Conservation (phyloP, 1,140 invertebrate genomes). For the Leptinotarsa defecta region DNA sequence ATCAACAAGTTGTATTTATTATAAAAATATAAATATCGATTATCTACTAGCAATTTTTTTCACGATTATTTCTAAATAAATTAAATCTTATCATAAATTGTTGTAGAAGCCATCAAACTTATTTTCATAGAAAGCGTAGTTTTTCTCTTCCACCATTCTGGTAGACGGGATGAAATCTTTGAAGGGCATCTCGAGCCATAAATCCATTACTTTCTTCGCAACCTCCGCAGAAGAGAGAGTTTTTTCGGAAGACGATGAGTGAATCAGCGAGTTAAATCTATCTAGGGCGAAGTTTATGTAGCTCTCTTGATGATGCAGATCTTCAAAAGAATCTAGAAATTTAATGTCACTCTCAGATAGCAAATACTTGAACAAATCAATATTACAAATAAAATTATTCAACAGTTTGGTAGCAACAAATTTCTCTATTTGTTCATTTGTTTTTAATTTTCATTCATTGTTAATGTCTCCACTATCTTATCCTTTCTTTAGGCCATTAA, state of each 20-base stretch:
- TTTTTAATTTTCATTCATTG: too few species aligned
- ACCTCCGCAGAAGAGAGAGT: constrained; percentile 16
- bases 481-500: too few species aligned
- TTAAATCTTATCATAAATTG: not conserved
- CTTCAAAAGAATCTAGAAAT: constrained; percentile 37
- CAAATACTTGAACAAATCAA: too few species aligned
- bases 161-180: constrained; percentile 38
- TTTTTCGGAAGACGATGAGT: constrained; percentile 22
- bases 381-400: too few species aligned
- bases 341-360: not conserved
- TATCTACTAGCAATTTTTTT: too few species aligned
- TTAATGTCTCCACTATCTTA: too few species aligned
- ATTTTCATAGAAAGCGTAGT: constrained; percentile 40
- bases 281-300: constrained; percentile 34
- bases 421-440: too few species aligned
- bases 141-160: constrained; percentile 30
- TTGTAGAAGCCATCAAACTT: constrained; percentile 34
- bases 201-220: constrained; percentile 30
- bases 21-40: not conserved
- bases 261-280: constrained; percentile 34
- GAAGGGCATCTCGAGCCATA: constrained; percentile 41
- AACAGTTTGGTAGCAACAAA: too few species aligned
- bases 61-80: not conserved
- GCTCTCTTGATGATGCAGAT: constrained; percentile 33
- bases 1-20: not conserved